phyloP scores from a whole-genome alignment of 2,113 vertebrate genomes.

The Tyrannus savana region DNA sequence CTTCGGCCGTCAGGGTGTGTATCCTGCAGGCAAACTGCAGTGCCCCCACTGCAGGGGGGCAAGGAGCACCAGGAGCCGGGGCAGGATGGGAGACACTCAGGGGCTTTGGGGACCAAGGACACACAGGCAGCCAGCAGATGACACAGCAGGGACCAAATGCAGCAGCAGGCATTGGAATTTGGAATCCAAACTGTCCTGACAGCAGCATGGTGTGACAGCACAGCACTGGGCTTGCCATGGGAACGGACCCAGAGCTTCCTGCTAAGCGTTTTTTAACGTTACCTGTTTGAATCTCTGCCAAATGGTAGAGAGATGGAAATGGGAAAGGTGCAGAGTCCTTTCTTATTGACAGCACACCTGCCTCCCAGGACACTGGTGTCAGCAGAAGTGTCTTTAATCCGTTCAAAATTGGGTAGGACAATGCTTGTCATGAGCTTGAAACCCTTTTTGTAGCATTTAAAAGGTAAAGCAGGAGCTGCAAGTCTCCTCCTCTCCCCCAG shows the following conservation, averaged over 20 bases:
- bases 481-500: not conserved
- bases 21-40: not conserved
- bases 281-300: not conserved
- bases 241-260: not conserved
- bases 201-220: not conserved
- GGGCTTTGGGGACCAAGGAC: not conserved
- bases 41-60: rapidly evolving
- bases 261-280: not conserved
- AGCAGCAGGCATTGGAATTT: not conserved
- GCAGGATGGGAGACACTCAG: rapidly evolving
- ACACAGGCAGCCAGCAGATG: not conserved
- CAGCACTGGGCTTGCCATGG: not conserved
- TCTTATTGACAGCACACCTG: not conserved
- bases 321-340: not conserved
- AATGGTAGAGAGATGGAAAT: not conserved
- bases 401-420: not conserved
- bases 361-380: not conserved
- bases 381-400: not conserved
- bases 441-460: not conserved
- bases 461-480: not conserved
- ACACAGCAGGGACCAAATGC: not conserved
- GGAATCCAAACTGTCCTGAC: not conserved
- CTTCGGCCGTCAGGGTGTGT: not conserved
- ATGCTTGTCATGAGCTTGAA: rapidly evolving
- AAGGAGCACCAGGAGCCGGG: not conserved